Percentiles rank a stretch among this genome's conserved stretches.
Conservation (phyloP, 2,113 vertebrate species). For the Physeter macrocephalus region DNA sequence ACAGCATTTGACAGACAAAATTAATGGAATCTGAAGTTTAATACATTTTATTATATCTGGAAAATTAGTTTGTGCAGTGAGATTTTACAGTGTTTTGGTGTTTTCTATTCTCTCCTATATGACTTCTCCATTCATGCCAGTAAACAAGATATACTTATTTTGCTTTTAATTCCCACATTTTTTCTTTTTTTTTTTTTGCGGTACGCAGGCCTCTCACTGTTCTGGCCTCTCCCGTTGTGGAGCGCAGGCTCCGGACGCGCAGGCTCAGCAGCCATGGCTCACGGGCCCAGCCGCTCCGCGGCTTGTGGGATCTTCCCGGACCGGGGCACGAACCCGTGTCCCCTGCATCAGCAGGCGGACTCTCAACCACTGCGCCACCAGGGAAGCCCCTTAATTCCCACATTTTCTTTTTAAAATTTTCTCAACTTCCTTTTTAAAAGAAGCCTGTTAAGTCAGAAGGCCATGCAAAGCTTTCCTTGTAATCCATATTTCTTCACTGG, state of each 20-base stretch:
- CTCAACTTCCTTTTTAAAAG: not conserved
- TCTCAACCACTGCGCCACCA: no score
- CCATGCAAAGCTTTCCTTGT: not conserved
- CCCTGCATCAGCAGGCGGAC: no score
- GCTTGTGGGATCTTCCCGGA: no score
- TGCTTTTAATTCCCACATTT: slow-evolving; percentile 1
- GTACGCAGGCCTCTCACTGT: no score
- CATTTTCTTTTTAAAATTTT: not conserved
- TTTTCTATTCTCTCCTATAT: not conserved
- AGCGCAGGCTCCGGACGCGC: no score
- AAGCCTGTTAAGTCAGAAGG: not conserved
- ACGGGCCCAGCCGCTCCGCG: no score
- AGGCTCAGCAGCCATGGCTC: no score
- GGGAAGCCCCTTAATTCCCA: not conserved
- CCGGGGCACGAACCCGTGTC: no score
- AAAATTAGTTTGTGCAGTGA: slow-evolving; percentile 18
- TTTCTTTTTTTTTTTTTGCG: no score
- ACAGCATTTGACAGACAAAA: not conserved
- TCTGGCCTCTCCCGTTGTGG: no score
- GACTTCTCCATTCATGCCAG: not conserved
- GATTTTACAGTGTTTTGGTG: not conserved
- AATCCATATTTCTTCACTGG: not conserved
- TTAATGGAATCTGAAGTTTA: slow-evolving; percentile 18
- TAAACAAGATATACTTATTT: not conserved
- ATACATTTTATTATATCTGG: not conserved